Base-by-base conservation (phyloP, 2,113 vertebrate genomes). In the Ageneiosus marmoratus region DNA sequence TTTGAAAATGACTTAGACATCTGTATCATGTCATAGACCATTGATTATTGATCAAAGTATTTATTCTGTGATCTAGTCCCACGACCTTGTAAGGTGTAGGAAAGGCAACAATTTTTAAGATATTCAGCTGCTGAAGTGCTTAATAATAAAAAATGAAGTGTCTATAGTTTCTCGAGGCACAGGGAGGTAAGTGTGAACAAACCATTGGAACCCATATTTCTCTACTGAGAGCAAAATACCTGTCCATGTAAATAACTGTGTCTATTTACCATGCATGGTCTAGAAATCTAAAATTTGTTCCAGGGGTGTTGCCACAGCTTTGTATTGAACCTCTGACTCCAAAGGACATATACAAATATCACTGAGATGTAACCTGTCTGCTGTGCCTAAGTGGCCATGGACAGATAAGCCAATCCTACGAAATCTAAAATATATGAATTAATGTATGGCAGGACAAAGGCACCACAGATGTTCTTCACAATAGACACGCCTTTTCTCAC, bases 261-360 rank as follows among this genome's bases (percentile, higher is more conserved):
- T 76, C 1, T 27, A 32, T 76, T 7, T 55, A 55, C 29, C 73
- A 55, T 55, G 29, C 29, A 55, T 76, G 29, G 29, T 9, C 27
- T 55, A 53, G 27, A 55, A 55, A 55, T 32, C 50, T 34, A 20
- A 55, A 32, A n/a, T 32, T 29, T 20, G 16, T 75, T 75, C 29
- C 48, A 76, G n/a, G 70, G n/a, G 13, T 48, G 5, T 50, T 73
- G 70, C n/a, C 46, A 50, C 70, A 29, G n/a, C n/a, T 76, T 76
- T 55, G 27, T 76, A 55, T 50, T 53, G 8, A 32, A 55, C 20
- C 50, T 53, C 73, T 13, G 27, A 76, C 37, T 55, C 13, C 73
- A 76, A 76, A 76, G 15, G 70, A 77, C 51, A 77, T 56, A 37
- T 37, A 60, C 51, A 55, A 37, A 37, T 44, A 41, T 60, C 70